Evolutionary conservation across 2,797 vertebrate genomes (phyloP), one percentile per base, ranked within the genome.

Genomic region (Manis crassicaudata): DNA sequence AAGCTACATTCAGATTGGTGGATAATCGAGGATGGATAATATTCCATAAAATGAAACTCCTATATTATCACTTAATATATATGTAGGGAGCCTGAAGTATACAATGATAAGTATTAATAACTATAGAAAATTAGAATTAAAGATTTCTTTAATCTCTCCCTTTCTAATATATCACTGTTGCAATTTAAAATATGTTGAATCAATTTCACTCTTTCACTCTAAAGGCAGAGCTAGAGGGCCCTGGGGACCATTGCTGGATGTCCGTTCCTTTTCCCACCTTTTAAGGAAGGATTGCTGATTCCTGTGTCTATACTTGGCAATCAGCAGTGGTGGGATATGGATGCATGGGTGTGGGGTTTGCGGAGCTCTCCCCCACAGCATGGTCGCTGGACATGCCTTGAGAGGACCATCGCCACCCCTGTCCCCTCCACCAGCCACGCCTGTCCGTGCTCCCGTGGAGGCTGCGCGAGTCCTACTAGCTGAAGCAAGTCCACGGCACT

Each of bases 21-120:
- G 65, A 88, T 86, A 88, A 88, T 23, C 43, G 54, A 95, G 92
- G 50, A 68, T 92, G 40, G 14, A 67, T 67, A 90, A 18, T 67
- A 96, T 86, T 65, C 95, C 40, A 76, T 63, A 75, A 62, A 65
- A 76, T 21, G 21, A 91, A 75, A 76, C 11, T 75, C 81, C 43
- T n/a, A 1, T 88, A 6, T 86, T 56, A 54, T 88, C 58, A 88
- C 93, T 40, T 77, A 67, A 70, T 60, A 73, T 54, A 46, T 60
- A 40, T 40, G 12, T 37, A 93, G 20, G 63, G 75, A 85, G 62
- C 4, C 56, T 73, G 23, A 73, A 25, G 32, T 80, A 18, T 32
- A n/a, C 10, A 75, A n/a, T 13, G 83, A n/a, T 72, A 84, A n/a
- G 10, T 54, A 83, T 92, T 77, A 83, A 62, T 75, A 54, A 60